Evolutionary conservation across 1,140 invertebrate genomes (phyloP).

Genomic region (Glomeris maerens): DNA sequence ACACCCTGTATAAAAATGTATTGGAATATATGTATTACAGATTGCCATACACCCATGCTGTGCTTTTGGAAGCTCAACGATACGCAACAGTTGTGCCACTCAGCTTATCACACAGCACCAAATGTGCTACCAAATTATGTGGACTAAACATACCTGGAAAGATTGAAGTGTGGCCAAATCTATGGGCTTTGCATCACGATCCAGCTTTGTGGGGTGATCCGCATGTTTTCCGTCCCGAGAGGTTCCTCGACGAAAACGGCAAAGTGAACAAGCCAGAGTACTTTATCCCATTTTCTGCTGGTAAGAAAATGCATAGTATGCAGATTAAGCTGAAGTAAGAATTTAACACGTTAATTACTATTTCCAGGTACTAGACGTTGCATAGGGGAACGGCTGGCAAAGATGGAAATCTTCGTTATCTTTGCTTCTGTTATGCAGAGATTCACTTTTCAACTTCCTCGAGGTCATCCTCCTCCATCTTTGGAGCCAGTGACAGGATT

Average conservation of each 20-base stretch:
- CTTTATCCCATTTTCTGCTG: slow-evolving; percentile 25
- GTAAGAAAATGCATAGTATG: slow-evolving; percentile 6
- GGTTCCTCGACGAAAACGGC: slow-evolving; percentile 34
- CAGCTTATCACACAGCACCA: slow-evolving; percentile 7
- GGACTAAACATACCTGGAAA: slow-evolving; percentile 1
- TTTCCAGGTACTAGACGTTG: too few relatives aligned
- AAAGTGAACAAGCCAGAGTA: slow-evolving; percentile 14
- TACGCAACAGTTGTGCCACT: slow-evolving; percentile 10
- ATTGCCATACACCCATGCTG: slow-evolving; percentile 13
- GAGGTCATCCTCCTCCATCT: background rate
- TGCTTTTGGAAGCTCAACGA: slow-evolving; percentile 11
- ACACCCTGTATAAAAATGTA: too few relatives aligned
- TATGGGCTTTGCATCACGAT: slow-evolving; percentile 39
- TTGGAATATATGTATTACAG: too few relatives aligned
- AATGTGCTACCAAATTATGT: slow-evolving; percentile 7
- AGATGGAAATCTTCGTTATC: background rate
- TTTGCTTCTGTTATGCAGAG: background rate
- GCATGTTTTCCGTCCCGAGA: slow-evolving; percentile 50
- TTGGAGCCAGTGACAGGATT: background rate
- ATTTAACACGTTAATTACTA: too few relatives aligned
- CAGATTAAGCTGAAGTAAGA: background rate
- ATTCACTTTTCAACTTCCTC: background rate
- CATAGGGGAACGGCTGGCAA: background rate
- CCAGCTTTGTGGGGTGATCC: slow-evolving; percentile 49
- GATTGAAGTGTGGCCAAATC: slow-evolving; percentile 24